These are phyloP conservation scores for Oryzias woworae DNA, from an alignment of 2,113 vertebrate genomes.

Conservation along the genomic window DNA sequence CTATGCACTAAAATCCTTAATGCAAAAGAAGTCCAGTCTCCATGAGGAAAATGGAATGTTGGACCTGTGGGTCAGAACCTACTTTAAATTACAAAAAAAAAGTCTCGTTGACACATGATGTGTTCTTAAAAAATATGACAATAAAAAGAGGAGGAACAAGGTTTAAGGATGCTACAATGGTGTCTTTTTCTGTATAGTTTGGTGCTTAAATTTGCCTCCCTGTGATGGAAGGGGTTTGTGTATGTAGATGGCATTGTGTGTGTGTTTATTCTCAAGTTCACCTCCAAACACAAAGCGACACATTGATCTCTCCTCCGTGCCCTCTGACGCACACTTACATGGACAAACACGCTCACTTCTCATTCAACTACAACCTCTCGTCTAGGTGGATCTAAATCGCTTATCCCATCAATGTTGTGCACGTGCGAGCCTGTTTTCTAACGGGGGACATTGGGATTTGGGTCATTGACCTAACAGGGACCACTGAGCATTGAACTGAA, in stretches of 20 bases:
- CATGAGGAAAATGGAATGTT: too few species aligned
- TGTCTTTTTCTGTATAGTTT: slow-evolving; percentile 3
- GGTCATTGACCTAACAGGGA: slow-evolving; percentile 44
- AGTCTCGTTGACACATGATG: background rate
- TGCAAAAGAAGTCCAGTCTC: too few species aligned
- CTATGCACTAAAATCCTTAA: too few species aligned
- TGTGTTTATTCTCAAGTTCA: slow-evolving; percentile 52
- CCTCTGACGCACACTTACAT: slow-evolving; percentile 7
- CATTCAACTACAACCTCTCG: slow-evolving; percentile 46
- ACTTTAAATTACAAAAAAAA: too few species aligned
- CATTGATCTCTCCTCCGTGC: slow-evolving; percentile 52
- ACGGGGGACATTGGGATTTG: slow-evolving; percentile 12
- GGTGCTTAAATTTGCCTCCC: slow-evolving; percentile 20
- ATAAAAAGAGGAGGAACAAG: slow-evolving; percentile 3
- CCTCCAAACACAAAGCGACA: slow-evolving; percentile 63
- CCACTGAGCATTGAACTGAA: slow-evolving; percentile 44
- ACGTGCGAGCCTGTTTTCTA: slow-evolving; percentile 13
- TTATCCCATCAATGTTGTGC: slow-evolving; percentile 49
- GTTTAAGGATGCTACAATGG: slow-evolving; percentile 18
- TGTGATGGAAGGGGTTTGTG: slow-evolving; percentile 31
- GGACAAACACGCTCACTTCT: slow-evolving; percentile 18
- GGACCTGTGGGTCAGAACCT: too few species aligned
- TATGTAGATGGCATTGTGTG: slow-evolving; percentile 1
- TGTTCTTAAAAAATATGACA: slow-evolving; percentile 14
- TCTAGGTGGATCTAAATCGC: slow-evolving; percentile 58